Base-by-base conservation (phyloP, 2,888 invertebrate genomes). In the Belgica antarctica region DNA sequence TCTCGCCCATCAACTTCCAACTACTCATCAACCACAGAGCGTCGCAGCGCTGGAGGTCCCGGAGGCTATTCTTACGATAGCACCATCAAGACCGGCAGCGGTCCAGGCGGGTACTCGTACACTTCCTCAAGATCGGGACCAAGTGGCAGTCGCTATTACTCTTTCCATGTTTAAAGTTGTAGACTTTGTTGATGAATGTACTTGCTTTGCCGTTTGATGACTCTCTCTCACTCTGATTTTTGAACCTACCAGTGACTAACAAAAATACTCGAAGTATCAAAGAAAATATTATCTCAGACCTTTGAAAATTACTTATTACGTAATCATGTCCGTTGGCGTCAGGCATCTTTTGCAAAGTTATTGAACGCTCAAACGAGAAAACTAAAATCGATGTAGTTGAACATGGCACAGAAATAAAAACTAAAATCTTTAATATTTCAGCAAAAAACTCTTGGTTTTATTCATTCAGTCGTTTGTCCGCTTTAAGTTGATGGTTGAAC, bases 51-150 rank as follows among this genome's bases (percentile, higher is more conserved):
- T 72, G 83, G 83, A 77, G 88, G 88, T 72, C 88, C 88, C 69
- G 90, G 90, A 76, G 89, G 90, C 74, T 89, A 89, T 83, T 86
- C 84, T 75, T 91, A 90, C 82, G 82, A 83, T 77, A 87, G 89
- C 77, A 91, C 92, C 80, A 85, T 90, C 74, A 82, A 85, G 74
- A 86, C 87, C 78, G 86, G 86, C 78, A 82, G 85, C 78, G 87
- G 88, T 77, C 92, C 92, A 74, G 87, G 92, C 75, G 88, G 91
- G 76, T 92, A 92, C 82, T 89, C 90, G 78, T 92, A 92, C 83
- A 88, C 89, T 75, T 89, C 90, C 73, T 81, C 87, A 74, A 87
- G 88, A 79, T 92, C 92, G 78, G 87, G 88, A 78, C 93, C 92
- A 74, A 87, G 89, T 77, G 92, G 92, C 79, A 90, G 89, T 77